phyloP scores from a whole-genome alignment of 1,140 invertebrate species.

The Cyrtorhinus lividipennis region DNA sequence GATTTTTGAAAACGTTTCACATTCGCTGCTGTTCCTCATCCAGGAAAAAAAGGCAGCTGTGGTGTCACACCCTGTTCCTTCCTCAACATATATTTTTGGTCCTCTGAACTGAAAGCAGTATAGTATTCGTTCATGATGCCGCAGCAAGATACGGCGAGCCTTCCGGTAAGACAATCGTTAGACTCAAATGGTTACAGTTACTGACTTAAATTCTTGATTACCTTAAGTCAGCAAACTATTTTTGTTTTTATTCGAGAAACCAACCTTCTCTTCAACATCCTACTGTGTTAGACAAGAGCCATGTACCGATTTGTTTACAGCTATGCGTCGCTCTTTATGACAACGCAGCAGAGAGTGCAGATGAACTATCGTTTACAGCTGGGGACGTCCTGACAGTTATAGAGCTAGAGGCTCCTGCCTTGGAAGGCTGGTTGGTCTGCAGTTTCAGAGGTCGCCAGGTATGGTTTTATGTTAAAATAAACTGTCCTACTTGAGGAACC shows the following conservation, averaged over 20 bases:
- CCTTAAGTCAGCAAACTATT: background rate
- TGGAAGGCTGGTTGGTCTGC: slow-evolving; percentile 91
- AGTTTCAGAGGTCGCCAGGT: slow-evolving; percentile 72
- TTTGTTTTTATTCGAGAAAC: background rate
- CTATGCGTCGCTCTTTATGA: slow-evolving; percentile 70
- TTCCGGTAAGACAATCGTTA: background rate
- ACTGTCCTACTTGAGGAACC: no score
- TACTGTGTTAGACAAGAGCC: no score
- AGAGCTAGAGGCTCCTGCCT: slow-evolving; percentile 77
- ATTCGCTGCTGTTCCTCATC: no score
- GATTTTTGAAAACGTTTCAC: no score
- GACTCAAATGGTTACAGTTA: background rate
- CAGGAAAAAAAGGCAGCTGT: no score
- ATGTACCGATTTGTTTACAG: slow-evolving; percentile 33
- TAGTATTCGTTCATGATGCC: background rate
- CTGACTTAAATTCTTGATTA: background rate
- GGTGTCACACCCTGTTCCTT: no score
- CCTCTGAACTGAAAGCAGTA: no score
- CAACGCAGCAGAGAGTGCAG: slow-evolving; percentile 79
- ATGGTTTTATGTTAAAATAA: no score
- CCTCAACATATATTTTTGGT: no score
- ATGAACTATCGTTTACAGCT: slow-evolving; percentile 81
- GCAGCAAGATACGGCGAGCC: background rate
- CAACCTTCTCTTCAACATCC: no score
- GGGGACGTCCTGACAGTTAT: slow-evolving; percentile 82